Base-by-base conservation (phyloP, 2,797 vertebrate genomes). In the Micrastur ruficollis region DNA sequence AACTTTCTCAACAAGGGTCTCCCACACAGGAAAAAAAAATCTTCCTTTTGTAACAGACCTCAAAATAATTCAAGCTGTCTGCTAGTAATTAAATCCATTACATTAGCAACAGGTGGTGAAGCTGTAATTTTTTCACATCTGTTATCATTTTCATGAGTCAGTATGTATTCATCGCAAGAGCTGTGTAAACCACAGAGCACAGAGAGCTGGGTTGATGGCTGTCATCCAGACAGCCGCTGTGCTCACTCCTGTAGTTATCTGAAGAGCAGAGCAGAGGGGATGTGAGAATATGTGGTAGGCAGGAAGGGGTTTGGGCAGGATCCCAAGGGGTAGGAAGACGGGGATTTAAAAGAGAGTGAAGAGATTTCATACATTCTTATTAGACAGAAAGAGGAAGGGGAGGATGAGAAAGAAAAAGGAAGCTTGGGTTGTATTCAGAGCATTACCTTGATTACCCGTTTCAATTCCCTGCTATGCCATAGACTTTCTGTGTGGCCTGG, bases 1-100 rank as follows among this genome's bases (percentile, higher is more conserved):
- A 92, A 59, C 70, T 81, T 89, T 88, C 90, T 81, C 85, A 72
- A 76, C 34, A 89, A 82, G 72, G 38, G 55, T 89, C 67, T 95
- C 72, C 82, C 73, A 92, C 59, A 40, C 56, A 27, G 87, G 14
- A 5, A 10, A 74, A 81, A 81, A 81, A 86, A 72, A n/a, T 80
- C 83, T 90, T 91, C 63, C 52, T 83, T 95, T 96, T 83, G 19
- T 83, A 62, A 67, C 61, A 90, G 71, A 61, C 81, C 89, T 92
- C 87, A 93, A 87, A 94, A 89, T 86, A 89, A 95, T 87, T 95
- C 78, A 79, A 90, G 58, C 42, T 82, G 82, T 82, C 91, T 94
- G 85, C 31, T 56, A 68, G 55, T 95, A 94, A 95, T 96, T 97
- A 96, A 96, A 90, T 86, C 68, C 80, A 96, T 94, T 94, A 89